These are phyloP conservation scores for Terrapene triunguis DNA, from an alignment of 2,113 vertebrate species.

Conservation along the genomic window DNA sequence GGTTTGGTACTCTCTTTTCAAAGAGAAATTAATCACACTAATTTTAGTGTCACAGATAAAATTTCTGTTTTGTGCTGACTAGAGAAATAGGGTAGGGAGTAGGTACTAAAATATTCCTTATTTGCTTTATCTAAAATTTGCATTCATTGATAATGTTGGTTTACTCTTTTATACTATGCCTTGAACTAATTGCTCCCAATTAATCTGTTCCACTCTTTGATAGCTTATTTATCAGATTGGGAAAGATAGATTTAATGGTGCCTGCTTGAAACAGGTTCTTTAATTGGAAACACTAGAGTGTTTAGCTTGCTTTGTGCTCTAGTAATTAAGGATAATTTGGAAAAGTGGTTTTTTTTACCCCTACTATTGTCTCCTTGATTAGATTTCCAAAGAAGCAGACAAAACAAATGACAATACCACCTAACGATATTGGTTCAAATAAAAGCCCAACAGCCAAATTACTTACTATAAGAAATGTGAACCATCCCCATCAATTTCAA, in stretches of 20 bases:
- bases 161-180: slow-evolving; percentile 79
- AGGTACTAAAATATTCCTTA: slow-evolving; percentile 34
- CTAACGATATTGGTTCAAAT: slow-evolving; percentile 82
- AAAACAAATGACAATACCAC: slow-evolving; percentile 91
- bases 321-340: slow-evolving; percentile 96
- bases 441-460: slow-evolving; percentile 84
- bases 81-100: not conserved
- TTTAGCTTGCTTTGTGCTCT: slow-evolving; percentile 82
- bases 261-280: slow-evolving; percentile 84
- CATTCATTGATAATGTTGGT: slow-evolving; percentile 76
- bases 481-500: slow-evolving; percentile 81
- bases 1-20: not conserved
- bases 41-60: not conserved
- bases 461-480: slow-evolving; percentile 84
- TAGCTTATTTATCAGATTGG: slow-evolving; percentile 91
- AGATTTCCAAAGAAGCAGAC: slow-evolving; percentile 88
- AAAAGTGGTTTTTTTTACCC: slow-evolving; percentile 81
- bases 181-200: slow-evolving; percentile 86
- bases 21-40: not conserved
- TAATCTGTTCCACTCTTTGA: slow-evolving; percentile 86
- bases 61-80: slow-evolving; percentile 21
- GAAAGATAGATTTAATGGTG: slow-evolving; percentile 88
- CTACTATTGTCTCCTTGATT: slow-evolving; percentile 90
- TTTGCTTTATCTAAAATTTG: slow-evolving; percentile 73
- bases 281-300: slow-evolving; percentile 87